phyloP scores from a whole-genome alignment of 2,797 vertebrate genomes.

The Alectoris magna region DNA sequence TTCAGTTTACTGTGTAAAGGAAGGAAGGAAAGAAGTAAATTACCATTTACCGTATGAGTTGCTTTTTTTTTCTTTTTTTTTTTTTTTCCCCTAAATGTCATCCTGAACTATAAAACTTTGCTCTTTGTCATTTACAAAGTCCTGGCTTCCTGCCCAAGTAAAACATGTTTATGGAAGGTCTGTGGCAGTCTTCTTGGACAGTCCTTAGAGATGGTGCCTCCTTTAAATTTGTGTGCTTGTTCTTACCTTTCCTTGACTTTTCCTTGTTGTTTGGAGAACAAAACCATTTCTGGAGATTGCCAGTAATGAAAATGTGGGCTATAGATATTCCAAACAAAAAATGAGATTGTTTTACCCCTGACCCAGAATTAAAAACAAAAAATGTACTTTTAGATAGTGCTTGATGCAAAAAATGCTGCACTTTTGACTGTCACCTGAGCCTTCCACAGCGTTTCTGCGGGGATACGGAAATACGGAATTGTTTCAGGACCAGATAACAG shows the following conservation, averaged over 20 bases:
- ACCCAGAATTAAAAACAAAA: background rate
- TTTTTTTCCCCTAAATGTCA: background rate
- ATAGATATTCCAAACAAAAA: background rate
- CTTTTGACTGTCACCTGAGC: background rate
- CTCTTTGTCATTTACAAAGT: background rate
- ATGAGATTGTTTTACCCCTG: background rate
- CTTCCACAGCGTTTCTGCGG: background rate
- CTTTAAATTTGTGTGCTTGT: background rate
- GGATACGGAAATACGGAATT: background rate
- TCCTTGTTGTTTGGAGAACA: background rate
- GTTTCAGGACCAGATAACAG: background rate
- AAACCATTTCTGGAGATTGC: background rate
- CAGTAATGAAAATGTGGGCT: background rate
- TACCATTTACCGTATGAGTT: background rate
- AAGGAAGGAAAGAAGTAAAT: background rate
- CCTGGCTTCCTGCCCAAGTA: background rate
- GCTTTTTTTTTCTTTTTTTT: too few relatives aligned
- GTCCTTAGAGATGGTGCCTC: background rate
- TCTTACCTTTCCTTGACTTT: background rate
- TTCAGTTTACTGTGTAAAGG: background rate
- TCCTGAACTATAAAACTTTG: background rate
- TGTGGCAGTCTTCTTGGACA: background rate
- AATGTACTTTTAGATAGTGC: background rate
- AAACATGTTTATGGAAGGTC: background rate
- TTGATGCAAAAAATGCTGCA: background rate